These are phyloP conservation scores for Habropoda laboriosa DNA, from an alignment of 1,140 invertebrate genomes.

Conservation along the genomic window DNA sequence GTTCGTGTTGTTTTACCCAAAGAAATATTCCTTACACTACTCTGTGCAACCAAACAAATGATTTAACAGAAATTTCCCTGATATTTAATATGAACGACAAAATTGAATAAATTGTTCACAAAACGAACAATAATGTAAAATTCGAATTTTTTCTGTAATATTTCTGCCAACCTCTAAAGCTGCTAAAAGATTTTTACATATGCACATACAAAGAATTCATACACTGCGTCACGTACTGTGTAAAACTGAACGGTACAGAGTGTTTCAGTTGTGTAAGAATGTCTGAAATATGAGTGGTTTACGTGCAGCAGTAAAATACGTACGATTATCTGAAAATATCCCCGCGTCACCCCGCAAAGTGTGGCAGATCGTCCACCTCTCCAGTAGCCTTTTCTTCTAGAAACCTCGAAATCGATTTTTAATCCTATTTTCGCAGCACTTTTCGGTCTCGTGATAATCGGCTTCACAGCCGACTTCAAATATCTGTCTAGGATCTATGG, in stretches of 20 bases:
- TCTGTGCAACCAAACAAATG: neutral
- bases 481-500: slow-evolving; percentile 47
- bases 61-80: neutral
- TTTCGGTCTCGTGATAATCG: slow-evolving; percentile 15
- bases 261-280: neutral
- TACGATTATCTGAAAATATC: slow-evolving; percentile 61
- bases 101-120: neutral
- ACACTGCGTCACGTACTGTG: neutral
- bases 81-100: neutral
- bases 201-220: slow-evolving; percentile 40
- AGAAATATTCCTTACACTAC: neutral
- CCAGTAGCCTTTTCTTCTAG: slow-evolving; percentile 39
- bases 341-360: slow-evolving; percentile 56
- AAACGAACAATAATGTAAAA: neutral
- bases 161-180: slow-evolving; percentile 44
- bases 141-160: neutral
- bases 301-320: slow-evolving; percentile 38
- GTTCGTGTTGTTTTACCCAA: neutral
- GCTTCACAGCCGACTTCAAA: slow-evolving; percentile 41
- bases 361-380: slow-evolving; percentile 50
- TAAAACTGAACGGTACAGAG: neutral
- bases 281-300: slow-evolving; percentile 1
- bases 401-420: slow-evolving; percentile 55
- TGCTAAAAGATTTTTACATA: slow-evolving; percentile 13
- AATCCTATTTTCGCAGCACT: slow-evolving; percentile 30